A percentile compares a stretch with the other conserved stretches of the same genome.
These are phyloP conservation scores for Caradrina kadenii DNA, from an alignment of 2,888 invertebrate species.

Conservation along the genomic window DNA sequence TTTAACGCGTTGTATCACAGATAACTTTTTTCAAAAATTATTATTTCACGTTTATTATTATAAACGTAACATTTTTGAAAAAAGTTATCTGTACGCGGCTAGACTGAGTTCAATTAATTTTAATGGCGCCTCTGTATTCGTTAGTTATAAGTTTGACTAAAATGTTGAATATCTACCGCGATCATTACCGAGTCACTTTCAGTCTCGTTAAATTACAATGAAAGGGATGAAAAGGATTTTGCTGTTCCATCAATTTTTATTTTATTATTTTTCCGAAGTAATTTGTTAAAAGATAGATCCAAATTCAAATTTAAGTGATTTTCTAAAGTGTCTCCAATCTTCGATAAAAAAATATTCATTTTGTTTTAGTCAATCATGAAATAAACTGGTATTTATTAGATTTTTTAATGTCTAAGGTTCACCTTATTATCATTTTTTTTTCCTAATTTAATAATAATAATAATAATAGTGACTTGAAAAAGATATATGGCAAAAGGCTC, in stretches of 20 bases:
- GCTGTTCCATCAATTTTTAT: constrained; percentile 42
- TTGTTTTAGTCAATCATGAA: not conserved
- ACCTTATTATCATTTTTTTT: no score
- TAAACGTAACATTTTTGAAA: not conserved
- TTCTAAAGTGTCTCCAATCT: not conserved
- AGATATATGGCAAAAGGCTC: no score
- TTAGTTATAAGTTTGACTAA: constrained; percentile 53
- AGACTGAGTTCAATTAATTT: constrained; percentile 51
- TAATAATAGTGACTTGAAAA: no score
- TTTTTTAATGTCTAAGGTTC: no score
- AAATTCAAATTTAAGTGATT: constrained; percentile 22
- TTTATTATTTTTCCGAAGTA: constrained; percentile 33
- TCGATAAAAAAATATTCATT: not conserved
- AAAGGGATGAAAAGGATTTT: constrained; percentile 45
- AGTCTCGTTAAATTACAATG: constrained; percentile 51
- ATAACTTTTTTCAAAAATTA: no score
- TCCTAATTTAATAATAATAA: no score
- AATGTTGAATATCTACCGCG: constrained; percentile 44
- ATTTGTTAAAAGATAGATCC: constrained; percentile 29
- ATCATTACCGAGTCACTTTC: constrained; percentile 51
- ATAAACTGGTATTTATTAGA: no score
- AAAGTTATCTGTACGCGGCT: constrained; percentile 23
- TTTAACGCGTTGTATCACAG: no score
- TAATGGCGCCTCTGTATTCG: constrained; percentile 46
- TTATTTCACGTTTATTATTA: no score